phyloP scores from a whole-genome alignment of 2,888 invertebrate species.

The Alloscopus bannaensis region DNA sequence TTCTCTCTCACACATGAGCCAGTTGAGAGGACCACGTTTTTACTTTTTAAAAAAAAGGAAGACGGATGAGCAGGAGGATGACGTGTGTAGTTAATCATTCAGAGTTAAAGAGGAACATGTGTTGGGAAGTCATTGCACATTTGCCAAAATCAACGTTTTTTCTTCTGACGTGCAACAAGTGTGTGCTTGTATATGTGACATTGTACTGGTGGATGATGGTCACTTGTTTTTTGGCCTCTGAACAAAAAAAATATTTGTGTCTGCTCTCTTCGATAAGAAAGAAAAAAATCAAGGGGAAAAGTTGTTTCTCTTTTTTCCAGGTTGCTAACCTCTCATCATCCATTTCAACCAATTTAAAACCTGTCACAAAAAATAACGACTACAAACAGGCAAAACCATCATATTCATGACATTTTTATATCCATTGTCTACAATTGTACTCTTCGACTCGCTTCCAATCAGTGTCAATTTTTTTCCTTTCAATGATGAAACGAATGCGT shows the following conservation, averaged over 20 bases:
- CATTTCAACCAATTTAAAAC: constrained; percentile 26
- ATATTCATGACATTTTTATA: constrained; percentile 38
- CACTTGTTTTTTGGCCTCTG: too few relatives aligned
- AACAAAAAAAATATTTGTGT: neutral
- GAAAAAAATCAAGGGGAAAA: neutral
- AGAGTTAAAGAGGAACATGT: too few relatives aligned
- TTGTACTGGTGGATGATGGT: too few relatives aligned
- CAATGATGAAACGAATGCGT: constrained; percentile 12
- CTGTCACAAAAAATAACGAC: constrained; percentile 14
- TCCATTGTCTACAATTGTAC: constrained; percentile 19
- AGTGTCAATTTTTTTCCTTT: constrained; percentile 56
- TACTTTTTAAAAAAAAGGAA: too few relatives aligned
- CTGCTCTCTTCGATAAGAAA: neutral
- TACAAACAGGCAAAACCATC: constrained; percentile 10
- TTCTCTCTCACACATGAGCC: too few relatives aligned
- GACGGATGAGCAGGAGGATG: too few relatives aligned
- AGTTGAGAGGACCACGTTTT: too few relatives aligned
- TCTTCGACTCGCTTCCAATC: constrained; percentile 41
- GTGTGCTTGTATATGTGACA: too few relatives aligned
- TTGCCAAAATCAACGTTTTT: too few relatives aligned
- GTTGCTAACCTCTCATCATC: constrained; percentile 46
- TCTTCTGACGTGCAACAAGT: too few relatives aligned
- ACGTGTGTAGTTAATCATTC: too few relatives aligned
- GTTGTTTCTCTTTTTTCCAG: constrained; percentile 40
- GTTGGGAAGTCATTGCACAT: too few relatives aligned